These are phyloP conservation scores for Aporrectodea caliginosa DNA, from an alignment of 1,140 invertebrate genomes.

Conservation along the genomic window DNA sequence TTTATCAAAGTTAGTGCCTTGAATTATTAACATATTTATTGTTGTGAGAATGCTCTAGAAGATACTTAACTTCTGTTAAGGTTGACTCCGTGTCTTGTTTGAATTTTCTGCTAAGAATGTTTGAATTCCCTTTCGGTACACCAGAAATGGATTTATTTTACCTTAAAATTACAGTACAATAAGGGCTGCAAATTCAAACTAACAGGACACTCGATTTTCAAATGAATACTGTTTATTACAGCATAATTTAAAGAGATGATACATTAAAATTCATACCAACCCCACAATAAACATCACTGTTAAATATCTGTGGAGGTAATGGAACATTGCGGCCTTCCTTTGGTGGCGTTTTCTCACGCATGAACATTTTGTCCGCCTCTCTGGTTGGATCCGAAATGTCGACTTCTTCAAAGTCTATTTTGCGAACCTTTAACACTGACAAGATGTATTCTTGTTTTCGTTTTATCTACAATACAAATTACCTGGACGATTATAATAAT, in stretches of 20 bases:
- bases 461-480: conserved; percentile 74
- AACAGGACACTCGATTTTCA: neutral
- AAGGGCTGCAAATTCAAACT: neutral
- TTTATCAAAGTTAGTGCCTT: too few relatives aligned
- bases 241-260: too few relatives aligned
- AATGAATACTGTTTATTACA: too few relatives aligned
- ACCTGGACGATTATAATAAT: too few relatives aligned
- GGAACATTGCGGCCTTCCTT: conserved; percentile 65
- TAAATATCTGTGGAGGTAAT: conserved; percentile 88
- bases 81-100: neutral
- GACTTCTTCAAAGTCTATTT: conserved; percentile 77
- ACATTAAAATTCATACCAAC: conserved; percentile 58
- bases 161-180: neutral
- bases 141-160: neutral
- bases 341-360: conserved; percentile 77
- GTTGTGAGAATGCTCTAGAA: too few relatives aligned
- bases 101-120: neutral
- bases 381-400: conserved; percentile 88
- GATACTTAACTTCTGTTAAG: too few relatives aligned
- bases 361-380: conserved; percentile 83
- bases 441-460: conserved; percentile 85
- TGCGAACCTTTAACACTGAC: conserved; percentile 86
- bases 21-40: too few relatives aligned
- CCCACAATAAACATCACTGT: conserved; percentile 85
- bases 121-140: neutral